phyloP scores from a whole-genome alignment of 2,113 vertebrate genomes.

The Columba livia region DNA sequence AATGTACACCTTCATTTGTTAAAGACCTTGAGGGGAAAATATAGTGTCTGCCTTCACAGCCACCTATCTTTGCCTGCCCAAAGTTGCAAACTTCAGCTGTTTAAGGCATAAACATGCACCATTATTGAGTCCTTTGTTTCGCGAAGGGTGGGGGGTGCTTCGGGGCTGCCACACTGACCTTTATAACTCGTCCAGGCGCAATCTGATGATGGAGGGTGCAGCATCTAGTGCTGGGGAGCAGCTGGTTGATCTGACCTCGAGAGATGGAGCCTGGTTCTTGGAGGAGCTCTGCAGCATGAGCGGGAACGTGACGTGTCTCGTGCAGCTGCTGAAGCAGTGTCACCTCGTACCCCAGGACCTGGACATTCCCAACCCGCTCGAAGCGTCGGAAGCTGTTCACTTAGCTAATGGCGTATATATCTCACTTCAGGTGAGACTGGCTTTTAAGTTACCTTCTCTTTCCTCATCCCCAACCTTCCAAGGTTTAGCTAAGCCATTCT shows the following conservation, averaged over 20 bases:
- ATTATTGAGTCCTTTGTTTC: too few relatives aligned
- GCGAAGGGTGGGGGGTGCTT: too few relatives aligned
- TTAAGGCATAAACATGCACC: too few relatives aligned
- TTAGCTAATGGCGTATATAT: slow-evolving; percentile 93
- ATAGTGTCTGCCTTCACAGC: too few relatives aligned
- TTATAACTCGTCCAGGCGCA: slow-evolving; percentile 75
- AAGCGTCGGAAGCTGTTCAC: slow-evolving; percentile 89
- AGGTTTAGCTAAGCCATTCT: neutral
- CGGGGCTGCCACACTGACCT: neutral
- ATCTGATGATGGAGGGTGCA: slow-evolving; percentile 96
- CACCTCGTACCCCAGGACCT: slow-evolving; percentile 90
- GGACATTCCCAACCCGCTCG: slow-evolving; percentile 87
- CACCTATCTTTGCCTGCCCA: too few relatives aligned
- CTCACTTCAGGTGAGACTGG: slow-evolving; percentile 86
- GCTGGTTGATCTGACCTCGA: slow-evolving; percentile 91
- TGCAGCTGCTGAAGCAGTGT: slow-evolving; percentile 91
- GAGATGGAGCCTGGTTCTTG: slow-evolving; percentile 96
- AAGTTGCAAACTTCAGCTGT: too few relatives aligned
- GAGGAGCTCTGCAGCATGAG: slow-evolving; percentile 98
- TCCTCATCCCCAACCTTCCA: neutral
- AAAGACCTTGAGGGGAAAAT: too few relatives aligned
- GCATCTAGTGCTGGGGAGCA: slow-evolving; percentile 94
- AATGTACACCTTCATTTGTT: too few relatives aligned
- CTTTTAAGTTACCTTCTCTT: neutral
- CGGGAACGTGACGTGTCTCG: slow-evolving; percentile 89